Conservation (phyloP, 2,797 vertebrate species). For the Carapus acus region DNA sequence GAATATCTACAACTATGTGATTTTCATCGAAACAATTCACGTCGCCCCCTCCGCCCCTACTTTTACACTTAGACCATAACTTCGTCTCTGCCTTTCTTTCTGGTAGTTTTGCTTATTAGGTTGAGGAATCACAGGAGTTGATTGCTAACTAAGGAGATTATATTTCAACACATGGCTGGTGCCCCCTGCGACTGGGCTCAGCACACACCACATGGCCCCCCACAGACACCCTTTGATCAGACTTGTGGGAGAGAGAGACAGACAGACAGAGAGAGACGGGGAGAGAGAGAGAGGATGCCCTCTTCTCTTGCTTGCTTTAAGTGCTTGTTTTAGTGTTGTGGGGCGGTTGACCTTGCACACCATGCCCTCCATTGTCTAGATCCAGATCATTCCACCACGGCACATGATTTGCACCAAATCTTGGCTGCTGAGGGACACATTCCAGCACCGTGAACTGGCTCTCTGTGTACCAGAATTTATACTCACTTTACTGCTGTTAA, state of each 20-base stretch:
- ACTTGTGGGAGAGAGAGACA: slow-evolving; percentile 14
- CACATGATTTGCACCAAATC: slow-evolving; percentile 56
- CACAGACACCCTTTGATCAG: slow-evolving; percentile 26
- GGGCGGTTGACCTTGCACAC: slow-evolving; percentile 57
- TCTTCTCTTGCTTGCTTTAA: slow-evolving; percentile 61
- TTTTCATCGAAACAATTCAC: no score
- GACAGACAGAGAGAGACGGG: neutral
- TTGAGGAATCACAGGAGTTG: slow-evolving; percentile 60
- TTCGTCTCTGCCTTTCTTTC: slow-evolving; percentile 18
- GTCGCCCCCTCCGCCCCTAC: no score
- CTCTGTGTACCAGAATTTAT: neutral
- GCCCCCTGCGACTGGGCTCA: slow-evolving; percentile 11
- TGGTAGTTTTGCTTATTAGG: slow-evolving; percentile 56
- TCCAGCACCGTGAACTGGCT: slow-evolving; percentile 27
- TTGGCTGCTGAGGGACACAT: slow-evolving; percentile 30
- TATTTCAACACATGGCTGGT: slow-evolving; percentile 63
- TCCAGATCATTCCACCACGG: slow-evolving; percentile 34
- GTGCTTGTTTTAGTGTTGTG: slow-evolving; percentile 61
- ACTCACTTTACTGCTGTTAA: slow-evolving; percentile 15
- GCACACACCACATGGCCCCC: neutral
- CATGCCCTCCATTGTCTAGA: slow-evolving; percentile 51
- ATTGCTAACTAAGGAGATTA: slow-evolving; percentile 69
- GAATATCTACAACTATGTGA: neutral
- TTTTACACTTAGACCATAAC: slow-evolving; percentile 8
- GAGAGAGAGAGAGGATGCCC: no score